Evolutionary conservation across 2,797 vertebrate genomes (phyloP).

Genomic region (Crenuchus spilurus): DNA sequence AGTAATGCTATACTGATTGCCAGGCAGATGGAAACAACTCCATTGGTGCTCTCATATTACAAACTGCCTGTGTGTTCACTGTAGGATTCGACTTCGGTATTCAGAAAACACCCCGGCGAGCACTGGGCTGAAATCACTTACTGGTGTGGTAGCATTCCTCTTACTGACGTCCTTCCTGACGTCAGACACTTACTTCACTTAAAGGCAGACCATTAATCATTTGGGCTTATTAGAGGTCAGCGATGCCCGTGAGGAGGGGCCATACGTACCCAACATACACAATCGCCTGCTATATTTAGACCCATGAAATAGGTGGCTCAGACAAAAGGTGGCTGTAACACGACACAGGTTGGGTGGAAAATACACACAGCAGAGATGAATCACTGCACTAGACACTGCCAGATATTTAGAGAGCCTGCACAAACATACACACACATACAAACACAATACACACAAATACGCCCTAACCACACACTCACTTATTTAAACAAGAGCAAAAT

Average conservation of each 20-base stretch:
- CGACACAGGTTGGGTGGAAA: constrained; percentile 45
- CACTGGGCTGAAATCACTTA: constrained; percentile 32
- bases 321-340: constrained; percentile 49
- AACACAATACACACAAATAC: constrained; percentile 30
- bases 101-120: constrained; percentile 36
- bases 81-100: background rate
- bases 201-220: constrained; percentile 44
- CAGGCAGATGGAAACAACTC: background rate
- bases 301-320: constrained; percentile 38
- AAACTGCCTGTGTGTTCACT: background rate
- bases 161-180: constrained; percentile 53
- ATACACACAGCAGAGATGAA: constrained; percentile 41
- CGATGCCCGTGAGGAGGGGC: constrained; percentile 21
- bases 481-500: constrained; percentile 25
- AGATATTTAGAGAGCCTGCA: constrained; percentile 3
- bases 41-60: constrained; percentile 10
- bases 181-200: constrained; percentile 43
- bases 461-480: constrained; percentile 1
- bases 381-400: constrained; percentile 40
- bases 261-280: constrained; percentile 31
- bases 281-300: constrained; percentile 61
- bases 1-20: background rate
- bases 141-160: constrained; percentile 66
- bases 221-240: constrained; percentile 41
- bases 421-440: constrained; percentile 14